Conservation (phyloP, 2,797 vertebrate genomes). For the Bucorvus abyssinicus region DNA sequence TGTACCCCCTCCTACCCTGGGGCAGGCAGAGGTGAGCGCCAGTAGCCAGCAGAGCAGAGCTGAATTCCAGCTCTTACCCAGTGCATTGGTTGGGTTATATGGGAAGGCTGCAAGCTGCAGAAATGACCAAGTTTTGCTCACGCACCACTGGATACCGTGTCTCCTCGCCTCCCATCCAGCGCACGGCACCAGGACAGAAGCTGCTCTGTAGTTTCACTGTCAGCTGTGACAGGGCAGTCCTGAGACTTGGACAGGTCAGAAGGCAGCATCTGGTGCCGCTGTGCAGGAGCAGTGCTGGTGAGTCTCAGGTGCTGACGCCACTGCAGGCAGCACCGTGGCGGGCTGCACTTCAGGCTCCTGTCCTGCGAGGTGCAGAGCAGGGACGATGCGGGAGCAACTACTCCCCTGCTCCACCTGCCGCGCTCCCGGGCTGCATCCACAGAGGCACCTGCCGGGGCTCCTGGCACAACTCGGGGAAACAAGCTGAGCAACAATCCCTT, state of each 20-base stretch:
- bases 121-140: fast-evolving
- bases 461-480: neutral
- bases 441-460: neutral
- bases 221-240: neutral
- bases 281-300: neutral
- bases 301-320: neutral
- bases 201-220: neutral
- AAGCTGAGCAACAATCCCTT: neutral
- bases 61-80: neutral
- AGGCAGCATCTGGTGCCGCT: neutral
- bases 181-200: neutral
- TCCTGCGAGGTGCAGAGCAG: neutral
- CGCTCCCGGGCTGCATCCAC: neutral
- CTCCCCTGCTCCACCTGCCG: slow-evolving; percentile 20
- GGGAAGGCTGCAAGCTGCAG: neutral
- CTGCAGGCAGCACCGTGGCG: neutral
- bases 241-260: neutral
- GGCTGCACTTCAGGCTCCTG: neutral
- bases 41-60: neutral
- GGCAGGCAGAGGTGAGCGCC: neutral
- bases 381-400: neutral
- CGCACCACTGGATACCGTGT: fast-evolving
- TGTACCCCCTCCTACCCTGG: neutral
- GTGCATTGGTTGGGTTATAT: fast-evolving
- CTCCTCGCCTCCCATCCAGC: fast-evolving